Evolutionary conservation across 2,113 vertebrate genomes (phyloP).

Genomic region (Nettapus auritus): DNA sequence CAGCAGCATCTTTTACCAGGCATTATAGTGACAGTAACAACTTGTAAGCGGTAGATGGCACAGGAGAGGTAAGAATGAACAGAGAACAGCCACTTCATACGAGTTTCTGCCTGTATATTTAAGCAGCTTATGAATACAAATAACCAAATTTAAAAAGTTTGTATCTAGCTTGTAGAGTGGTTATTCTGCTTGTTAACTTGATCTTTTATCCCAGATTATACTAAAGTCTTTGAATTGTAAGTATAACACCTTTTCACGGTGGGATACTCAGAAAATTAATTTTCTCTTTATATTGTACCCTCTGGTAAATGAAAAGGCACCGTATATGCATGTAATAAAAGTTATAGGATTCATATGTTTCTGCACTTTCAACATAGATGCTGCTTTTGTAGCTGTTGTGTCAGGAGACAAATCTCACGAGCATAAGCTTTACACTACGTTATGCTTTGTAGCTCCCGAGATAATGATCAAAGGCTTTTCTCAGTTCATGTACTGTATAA

Average conservation of each 20-base stretch:
- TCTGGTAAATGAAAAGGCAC: not conserved
- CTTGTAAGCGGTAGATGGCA: constrained; percentile 76
- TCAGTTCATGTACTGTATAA: not conserved
- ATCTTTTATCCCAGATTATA: constrained; percentile 40
- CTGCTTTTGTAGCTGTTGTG: constrained; percentile 21
- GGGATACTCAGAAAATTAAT: constrained; percentile 9
- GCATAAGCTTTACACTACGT: not conserved
- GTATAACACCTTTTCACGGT: constrained; percentile 16
- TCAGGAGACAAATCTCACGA: constrained; percentile 12
- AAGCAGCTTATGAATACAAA: constrained; percentile 40
- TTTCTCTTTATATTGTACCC: fast-evolving
- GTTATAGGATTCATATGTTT: constrained; percentile 13
- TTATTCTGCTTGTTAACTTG: constrained; percentile 49
- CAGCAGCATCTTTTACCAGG: not conserved
- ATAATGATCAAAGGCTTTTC: constrained; percentile 38
- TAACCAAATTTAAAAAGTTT: constrained; percentile 50
- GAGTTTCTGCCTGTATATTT: constrained; percentile 40
- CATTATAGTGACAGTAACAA: not conserved
- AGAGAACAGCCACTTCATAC: not conserved
- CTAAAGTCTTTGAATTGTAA: constrained; percentile 15
- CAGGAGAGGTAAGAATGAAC: constrained; percentile 66
- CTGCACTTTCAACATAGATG: not conserved
- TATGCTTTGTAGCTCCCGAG: not conserved
- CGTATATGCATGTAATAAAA: not conserved
- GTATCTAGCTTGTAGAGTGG: constrained; percentile 24